Percentiles rank a stretch among this genome's conserved stretches.
Conservation (phyloP, 2,888 invertebrate species). For the Dorcus parallelipipedus region DNA sequence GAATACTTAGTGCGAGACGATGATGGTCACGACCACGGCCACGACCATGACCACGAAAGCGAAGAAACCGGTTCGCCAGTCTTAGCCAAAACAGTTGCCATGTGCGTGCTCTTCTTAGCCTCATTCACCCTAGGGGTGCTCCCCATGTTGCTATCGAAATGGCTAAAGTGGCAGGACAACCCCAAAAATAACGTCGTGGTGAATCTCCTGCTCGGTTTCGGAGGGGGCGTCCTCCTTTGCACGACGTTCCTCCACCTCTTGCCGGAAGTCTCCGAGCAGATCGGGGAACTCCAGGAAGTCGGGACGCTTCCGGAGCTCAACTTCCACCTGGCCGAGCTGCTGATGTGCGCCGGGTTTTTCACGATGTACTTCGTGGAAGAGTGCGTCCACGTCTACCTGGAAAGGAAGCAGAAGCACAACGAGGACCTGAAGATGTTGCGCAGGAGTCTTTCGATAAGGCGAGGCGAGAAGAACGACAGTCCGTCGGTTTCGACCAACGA, state of each 20-base stretch:
- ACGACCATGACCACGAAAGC: conserved; percentile 14
- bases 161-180: conserved; percentile 60
- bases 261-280: conserved; percentile 72
- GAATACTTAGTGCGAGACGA: conserved; percentile 1
- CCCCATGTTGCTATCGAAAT: conserved; percentile 67
- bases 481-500: conserved; percentile 21
- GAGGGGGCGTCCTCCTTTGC: conserved; percentile 77
- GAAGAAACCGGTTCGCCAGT: conserved; percentile 48
- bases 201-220: conserved; percentile 63
- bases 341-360: conserved; percentile 75
- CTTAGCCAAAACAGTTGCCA: conserved; percentile 73
- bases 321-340: conserved; percentile 65
- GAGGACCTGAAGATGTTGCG: conserved; percentile 32
- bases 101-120: conserved; percentile 71
- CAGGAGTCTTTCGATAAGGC: conserved; percentile 40
- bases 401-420: conserved; percentile 39
- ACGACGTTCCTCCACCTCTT: conserved; percentile 80
- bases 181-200: conserved; percentile 52
- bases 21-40: conserved; percentile 12
- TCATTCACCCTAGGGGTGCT: conserved; percentile 73
- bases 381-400: conserved; percentile 67
- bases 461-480: conserved; percentile 30
- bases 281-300: conserved; percentile 56
- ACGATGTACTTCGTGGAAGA: conserved; percentile 79
- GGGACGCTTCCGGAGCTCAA: conserved; percentile 52